These are phyloP conservation scores for Tachysurus vachellii DNA, from an alignment of 2,113 vertebrate genomes.

Conservation along the genomic window DNA sequence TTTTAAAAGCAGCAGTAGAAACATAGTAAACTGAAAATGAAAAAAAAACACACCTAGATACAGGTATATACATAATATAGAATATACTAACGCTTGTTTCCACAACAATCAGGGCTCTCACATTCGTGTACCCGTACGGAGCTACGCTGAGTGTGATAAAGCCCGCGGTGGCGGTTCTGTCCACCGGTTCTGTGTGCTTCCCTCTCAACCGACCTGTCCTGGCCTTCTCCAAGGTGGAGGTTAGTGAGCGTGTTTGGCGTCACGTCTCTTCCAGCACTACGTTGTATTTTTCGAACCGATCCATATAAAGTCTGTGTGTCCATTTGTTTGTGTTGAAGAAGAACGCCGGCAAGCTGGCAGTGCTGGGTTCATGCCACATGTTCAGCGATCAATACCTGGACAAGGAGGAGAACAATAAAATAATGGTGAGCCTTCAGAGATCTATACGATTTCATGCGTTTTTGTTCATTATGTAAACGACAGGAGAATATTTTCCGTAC, in stretches of 20 bases:
- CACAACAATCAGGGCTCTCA: slow-evolving; percentile 78
- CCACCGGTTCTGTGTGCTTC: slow-evolving; percentile 94
- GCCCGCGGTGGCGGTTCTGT: slow-evolving; percentile 88
- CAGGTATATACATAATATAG: background rate
- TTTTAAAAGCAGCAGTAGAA: background rate
- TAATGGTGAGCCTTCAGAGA: slow-evolving; percentile 77
- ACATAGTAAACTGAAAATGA: background rate
- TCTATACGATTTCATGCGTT: background rate
- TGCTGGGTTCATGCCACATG: slow-evolving; percentile 94
- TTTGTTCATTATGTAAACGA: background rate
- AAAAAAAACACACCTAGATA: background rate
- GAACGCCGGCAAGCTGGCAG: slow-evolving; percentile 87
- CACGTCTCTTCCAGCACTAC: background rate
- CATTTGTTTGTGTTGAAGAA: slow-evolving; percentile 41
- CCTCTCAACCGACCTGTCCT: slow-evolving; percentile 92
- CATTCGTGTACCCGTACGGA: slow-evolving; percentile 93
- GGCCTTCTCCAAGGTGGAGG: slow-evolving; percentile 88
- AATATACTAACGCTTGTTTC: background rate
- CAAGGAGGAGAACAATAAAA: slow-evolving; percentile 97
- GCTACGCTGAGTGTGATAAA: slow-evolving; percentile 92
- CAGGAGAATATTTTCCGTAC: background rate
- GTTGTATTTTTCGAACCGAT: background rate
- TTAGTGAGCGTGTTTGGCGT: slow-evolving; percentile 56
- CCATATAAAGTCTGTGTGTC: background rate
- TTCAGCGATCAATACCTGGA: slow-evolving; percentile 95